Evolutionary conservation across 2,797 vertebrate species (phyloP), one percentile per base, ranked within the genome.

Genomic region (Intellagama lesueurii): DNA sequence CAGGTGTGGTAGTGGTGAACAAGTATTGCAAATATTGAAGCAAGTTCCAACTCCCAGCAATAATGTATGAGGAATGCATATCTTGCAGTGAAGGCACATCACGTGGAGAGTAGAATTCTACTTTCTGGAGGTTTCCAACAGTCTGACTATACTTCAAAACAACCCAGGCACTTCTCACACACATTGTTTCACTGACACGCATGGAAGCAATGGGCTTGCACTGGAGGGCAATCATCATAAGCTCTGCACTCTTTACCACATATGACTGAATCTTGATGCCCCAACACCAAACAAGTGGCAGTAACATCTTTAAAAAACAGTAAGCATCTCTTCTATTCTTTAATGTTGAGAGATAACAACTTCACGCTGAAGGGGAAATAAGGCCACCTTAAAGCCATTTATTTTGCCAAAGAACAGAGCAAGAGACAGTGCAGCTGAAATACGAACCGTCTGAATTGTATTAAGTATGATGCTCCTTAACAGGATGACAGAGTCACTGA

Each of bases 371-470:
- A 49, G 28, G n/a, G 24, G 64, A 26, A 7, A 1, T 2, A 87
- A 69, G 24, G 35, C 28, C 14, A 83, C 26, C 26, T 68, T 52
- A 80, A 75, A 94, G 49, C 68, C 83, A 90, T 28, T 89, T 87
- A 88, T 0, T 87, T 14, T 52, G 22, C 80, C 40, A 76, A 26
- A 78, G n/a, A 77, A 85, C 88, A 60, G 83, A 87, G 81, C 26
- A 7, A 91, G 26, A 89, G 32, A 70, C 6, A 60, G 75, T 52
- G 60, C 14, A 68, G 28, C 56, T 90, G 72, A 87, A 82, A 35
- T 14, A 81, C 0, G 47, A 11, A 75, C 2, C 40, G 82, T 89
- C 44, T 44, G 60, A 90, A 66, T 87, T 17, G 24, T 82, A 16
- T 47, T 52, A 8, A 89, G 1, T 49, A 30, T 60, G 30, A n/a